Conservation (phyloP, 30 jellyfish, hydroid and myxozoan genomes). For the Aurelia aurita complex sp. Pacific region DNA sequence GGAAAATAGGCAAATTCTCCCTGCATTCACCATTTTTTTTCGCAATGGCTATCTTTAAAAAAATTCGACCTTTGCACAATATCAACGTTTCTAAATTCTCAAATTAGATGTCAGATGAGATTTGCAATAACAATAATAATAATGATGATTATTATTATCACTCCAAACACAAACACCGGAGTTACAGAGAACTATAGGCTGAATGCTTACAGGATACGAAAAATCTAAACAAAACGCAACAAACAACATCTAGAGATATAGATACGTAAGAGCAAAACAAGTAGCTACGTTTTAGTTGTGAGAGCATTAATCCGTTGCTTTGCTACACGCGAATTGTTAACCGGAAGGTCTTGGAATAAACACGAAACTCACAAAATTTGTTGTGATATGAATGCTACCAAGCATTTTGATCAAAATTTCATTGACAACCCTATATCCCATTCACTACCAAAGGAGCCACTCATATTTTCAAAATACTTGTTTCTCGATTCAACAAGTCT, state of each 20-base stretch:
- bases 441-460: background rate
- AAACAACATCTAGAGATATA: background rate
- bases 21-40: too few relatives aligned
- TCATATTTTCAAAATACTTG: background rate
- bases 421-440: background rate
- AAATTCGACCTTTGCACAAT: too few relatives aligned
- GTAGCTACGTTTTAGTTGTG: background rate
- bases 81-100: too few relatives aligned
- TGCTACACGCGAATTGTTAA: background rate
- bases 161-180: background rate
- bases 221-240: background rate
- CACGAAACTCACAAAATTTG: too few relatives aligned
- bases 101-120: too few relatives aligned
- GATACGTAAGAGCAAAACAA: background rate
- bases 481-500: background rate
- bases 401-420: background rate
- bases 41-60: too few relatives aligned
- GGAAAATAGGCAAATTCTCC: too few relatives aligned
- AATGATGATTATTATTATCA: background rate
- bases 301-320: background rate
- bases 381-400: background rate
- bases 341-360: constrained; percentile 1
- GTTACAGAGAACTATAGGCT: background rate
- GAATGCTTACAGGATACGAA: too few relatives aligned
- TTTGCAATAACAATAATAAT: too few relatives aligned